phyloP scores from a whole-genome alignment of 2,113 vertebrate species.

The Elephantulus edwardii region DNA sequence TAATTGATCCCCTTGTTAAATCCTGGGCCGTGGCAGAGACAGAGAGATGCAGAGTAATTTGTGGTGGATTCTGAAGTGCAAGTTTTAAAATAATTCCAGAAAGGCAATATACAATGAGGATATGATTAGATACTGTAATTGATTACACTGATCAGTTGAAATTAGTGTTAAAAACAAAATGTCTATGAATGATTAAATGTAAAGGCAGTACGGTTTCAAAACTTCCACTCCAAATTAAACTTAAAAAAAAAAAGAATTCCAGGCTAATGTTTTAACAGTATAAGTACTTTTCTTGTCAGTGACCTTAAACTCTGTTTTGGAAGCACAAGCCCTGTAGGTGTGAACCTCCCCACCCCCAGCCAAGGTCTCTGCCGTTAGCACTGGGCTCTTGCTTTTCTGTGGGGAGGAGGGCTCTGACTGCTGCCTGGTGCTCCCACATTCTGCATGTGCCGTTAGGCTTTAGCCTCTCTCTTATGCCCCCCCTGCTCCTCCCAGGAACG shows the following conservation, averaged over 20 bases:
- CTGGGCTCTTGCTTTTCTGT: background rate
- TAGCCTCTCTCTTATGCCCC: fast-evolving
- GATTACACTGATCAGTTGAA: too few species aligned
- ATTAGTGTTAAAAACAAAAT: too few species aligned
- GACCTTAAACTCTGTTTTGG: background rate
- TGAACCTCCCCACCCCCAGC: background rate
- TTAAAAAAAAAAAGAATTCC: too few species aligned
- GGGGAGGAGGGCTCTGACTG: background rate
- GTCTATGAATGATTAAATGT: too few species aligned
- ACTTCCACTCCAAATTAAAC: too few species aligned
- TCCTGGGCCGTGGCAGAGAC: fast-evolving
- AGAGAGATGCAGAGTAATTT: background rate
- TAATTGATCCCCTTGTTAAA: background rate
- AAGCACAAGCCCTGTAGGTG: background rate
- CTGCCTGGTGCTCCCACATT: fast-evolving
- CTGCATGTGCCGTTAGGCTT: fast-evolving
- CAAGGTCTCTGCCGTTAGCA: background rate
- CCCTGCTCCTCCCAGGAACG: slow-evolving; percentile 82
- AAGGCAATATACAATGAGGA: too few species aligned
- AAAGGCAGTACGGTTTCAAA: too few species aligned
- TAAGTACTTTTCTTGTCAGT: fast-evolving
- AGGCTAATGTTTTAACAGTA: fast-evolving
- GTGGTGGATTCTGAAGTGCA: background rate
- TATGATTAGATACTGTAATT: too few species aligned
- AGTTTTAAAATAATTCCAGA: background rate